Base-by-base conservation (phyloP, 2,113 vertebrate species). In the Pseudorhombus dupliciocellatus region DNA sequence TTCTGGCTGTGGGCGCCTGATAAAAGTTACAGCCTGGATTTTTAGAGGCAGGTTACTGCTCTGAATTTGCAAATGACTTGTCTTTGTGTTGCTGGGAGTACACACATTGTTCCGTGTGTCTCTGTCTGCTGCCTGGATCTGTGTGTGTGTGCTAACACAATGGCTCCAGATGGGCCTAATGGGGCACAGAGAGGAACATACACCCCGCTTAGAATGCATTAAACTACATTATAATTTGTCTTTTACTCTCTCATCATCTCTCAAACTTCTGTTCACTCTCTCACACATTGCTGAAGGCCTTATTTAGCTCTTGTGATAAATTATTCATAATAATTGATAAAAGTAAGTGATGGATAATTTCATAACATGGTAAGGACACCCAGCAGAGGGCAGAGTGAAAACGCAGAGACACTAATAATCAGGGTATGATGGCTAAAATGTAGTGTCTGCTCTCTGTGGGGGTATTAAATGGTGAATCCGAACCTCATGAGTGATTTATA, bases 161-260 rank as follows among this genome's bases (percentile, higher is more conserved):
- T 68, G 61, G 70, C 71, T 73, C 73, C 86, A 85, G 90, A 84
- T 82, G 60, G 62, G 57, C 75, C 79, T 88, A 91, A 88, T 90
- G 86, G 79, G 73, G 60, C 75, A 57, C 57, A 62, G 51, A 74
- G 51, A 73, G 4, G 63, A 76, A 58, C 66, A 68, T 66, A 53
- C n/a, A 30, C 64, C 37, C 60, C 10, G 28, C n/a, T 30, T 60
- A 60, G 60, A 69, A 72, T 18, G 1, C 55, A 68, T 74, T 66
- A 65, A 86, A 55, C 31, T 42, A 37, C 50, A 48, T 55, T 69
- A 31, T 70, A 52, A 61, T 78, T 61, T 54, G 16, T 60, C 21
- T 79, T 56, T 74, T 24, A 25, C 52, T 46, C 25, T 65, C 44
- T 25, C 9, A 31, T 61, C 44, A 28, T 28, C 26, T 28, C 26